These are phyloP conservation scores for Stichodactyla mertensii DNA, from an alignment of 64 coral and sea anemone genomes.

Conservation along the genomic window DNA sequence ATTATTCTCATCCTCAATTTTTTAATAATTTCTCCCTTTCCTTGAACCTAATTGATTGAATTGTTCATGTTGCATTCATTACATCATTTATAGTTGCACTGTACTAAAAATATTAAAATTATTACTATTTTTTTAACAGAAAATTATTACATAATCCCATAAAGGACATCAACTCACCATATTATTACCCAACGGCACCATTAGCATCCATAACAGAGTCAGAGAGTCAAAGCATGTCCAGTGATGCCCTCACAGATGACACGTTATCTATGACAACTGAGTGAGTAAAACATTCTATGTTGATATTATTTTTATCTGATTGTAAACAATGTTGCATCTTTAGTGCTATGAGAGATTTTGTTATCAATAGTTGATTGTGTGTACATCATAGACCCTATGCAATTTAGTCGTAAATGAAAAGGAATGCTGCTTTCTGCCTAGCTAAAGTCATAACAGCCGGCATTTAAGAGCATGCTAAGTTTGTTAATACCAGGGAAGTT, in stretches of 20 bases:
- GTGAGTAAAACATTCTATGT: not conserved
- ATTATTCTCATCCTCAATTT: too few relatives aligned
- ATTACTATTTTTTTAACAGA: not conserved
- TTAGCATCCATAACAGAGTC: constrained; percentile 61
- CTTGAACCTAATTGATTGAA: too few relatives aligned
- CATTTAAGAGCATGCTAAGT: too few relatives aligned
- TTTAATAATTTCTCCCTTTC: too few relatives aligned
- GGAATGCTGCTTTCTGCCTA: too few relatives aligned
- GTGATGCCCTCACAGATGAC: constrained; percentile 76
- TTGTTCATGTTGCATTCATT: too few relatives aligned
- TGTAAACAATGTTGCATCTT: not conserved
- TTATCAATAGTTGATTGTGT: not conserved
- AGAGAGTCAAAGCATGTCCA: constrained; percentile 58
- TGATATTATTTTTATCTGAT: not conserved
- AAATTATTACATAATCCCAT: constrained; percentile 39
- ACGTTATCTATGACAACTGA: constrained; percentile 32
- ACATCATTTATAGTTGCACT: too few relatives aligned
- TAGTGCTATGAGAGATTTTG: not conserved
- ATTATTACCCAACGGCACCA: constrained; percentile 51
- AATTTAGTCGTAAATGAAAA: too few relatives aligned
- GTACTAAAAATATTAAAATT: not conserved
- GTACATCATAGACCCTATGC: not conserved
- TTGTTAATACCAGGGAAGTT: too few relatives aligned
- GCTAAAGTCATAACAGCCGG: too few relatives aligned
- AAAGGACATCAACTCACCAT: constrained; percentile 28